Evolutionary conservation across 2,888 invertebrate species (phyloP), one percentile per base, ranked within the genome.

Genomic region (Oligia fasciuncula): DNA sequence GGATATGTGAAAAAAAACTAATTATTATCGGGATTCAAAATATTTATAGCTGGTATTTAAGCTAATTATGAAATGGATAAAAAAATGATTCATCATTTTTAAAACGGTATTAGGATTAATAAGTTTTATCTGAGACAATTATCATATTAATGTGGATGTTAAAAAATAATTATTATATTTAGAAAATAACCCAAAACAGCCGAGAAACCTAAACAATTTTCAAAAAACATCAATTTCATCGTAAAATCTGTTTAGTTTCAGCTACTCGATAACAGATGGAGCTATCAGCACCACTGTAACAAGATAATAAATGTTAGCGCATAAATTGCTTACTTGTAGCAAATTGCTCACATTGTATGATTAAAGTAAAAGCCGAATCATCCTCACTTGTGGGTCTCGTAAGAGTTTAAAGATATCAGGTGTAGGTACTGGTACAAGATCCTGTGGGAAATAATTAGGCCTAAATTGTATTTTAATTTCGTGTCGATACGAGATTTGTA

Each of bases 191-290:
- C 8, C 9, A 8, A 13, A 1, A 35, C 5, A 46, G 5, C 14
- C 14, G 14, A 51, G 0, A 2, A 1, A 17, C 11, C 19, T 49
- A 40, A 23, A n/a, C 5, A 43, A 13, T n/a, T n/a, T 46, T n/a
- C 17, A 46, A 8, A 11, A 76, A n/a, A 76, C 13, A n/a, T 35
- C n/a, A 46, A 35, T 9, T 49, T 46, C 6, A 72, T 35, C 4
- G 29, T 11, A 35, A 6, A 51, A 67, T 0, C 0, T 4, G 14
- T 2, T 2, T 2, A 49, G 73, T 68, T 79, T 8, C 6, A 1
- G 82, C 91, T 92, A 91, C 81, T 85, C 85, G 83, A 71, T 63
- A 86, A 89, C 8, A 91, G 91, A 91, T 91, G 92, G 90, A 90
- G 88, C 40, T 77, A 84, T 76, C n/a, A 68, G 72, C 66, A 11